These are phyloP conservation scores for Amiota mariae DNA, from an alignment of 2,888 invertebrate species.

Conservation along the genomic window DNA sequence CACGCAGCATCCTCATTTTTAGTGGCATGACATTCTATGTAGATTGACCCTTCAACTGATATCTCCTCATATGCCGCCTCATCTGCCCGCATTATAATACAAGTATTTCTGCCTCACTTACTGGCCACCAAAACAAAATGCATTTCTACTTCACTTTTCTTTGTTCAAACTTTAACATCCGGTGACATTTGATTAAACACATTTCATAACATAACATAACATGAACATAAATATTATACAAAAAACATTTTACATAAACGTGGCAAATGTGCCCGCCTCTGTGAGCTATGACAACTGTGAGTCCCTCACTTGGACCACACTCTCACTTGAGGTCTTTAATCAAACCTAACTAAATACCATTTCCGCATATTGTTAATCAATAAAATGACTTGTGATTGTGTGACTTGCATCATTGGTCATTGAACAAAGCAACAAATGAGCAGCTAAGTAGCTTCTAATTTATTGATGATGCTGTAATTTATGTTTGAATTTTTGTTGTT, in stretches of 20 bases:
- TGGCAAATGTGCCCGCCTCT: too few species aligned
- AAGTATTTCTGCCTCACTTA: background rate
- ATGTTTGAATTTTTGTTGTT: conserved; percentile 30
- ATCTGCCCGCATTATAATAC: conserved; percentile 24
- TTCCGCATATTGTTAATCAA: conserved; percentile 61
- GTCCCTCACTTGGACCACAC: background rate
- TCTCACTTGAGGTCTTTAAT: conserved; percentile 37
- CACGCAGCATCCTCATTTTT: conserved; percentile 16
- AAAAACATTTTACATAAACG: too few species aligned
- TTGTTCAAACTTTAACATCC: conserved; percentile 30
- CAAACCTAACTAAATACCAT: conserved; percentile 63
- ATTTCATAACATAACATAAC: too few species aligned
- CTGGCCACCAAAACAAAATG: conserved; percentile 12
- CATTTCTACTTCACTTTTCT: conserved; percentile 18
- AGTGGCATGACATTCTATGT: background rate
- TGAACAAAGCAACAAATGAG: conserved; percentile 30
- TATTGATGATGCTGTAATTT: conserved; percentile 45
- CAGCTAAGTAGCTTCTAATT: conserved; percentile 60
- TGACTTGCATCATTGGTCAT: conserved; percentile 36
- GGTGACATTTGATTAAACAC: conserved; percentile 26
- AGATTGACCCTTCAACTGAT: conserved; percentile 4
- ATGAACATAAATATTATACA: too few species aligned
- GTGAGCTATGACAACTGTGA: too few species aligned
- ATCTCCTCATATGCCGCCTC: conserved; percentile 24
- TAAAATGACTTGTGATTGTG: conserved; percentile 44